Evolutionary conservation across 1,140 invertebrate genomes (phyloP).

Genomic region (Bursaphelenchus mucronatus): DNA sequence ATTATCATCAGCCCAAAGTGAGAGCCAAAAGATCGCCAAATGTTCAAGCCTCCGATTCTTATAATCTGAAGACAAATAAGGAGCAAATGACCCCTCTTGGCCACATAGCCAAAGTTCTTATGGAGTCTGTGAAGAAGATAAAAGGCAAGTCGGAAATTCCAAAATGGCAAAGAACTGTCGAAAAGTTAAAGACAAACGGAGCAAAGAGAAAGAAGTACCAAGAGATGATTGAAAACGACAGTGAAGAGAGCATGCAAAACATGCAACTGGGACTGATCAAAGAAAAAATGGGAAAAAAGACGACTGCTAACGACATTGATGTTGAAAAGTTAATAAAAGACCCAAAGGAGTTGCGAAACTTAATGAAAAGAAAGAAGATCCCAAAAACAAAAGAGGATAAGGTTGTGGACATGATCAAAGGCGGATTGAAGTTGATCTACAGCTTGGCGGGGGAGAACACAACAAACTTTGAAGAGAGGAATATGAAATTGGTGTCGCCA

Average conservation of each 20-base stretch:
- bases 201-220: too few relatives aligned
- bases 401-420: conserved; percentile 36
- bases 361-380: conserved; percentile 15
- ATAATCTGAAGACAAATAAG: not conserved
- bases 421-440: conserved; percentile 46
- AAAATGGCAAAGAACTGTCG: too few relatives aligned
- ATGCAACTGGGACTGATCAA: too few relatives aligned
- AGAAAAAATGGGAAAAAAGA: too few relatives aligned
- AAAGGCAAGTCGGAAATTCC: conserved; percentile 7
- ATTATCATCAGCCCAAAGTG: too few relatives aligned
- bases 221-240: too few relatives aligned
- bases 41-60: not conserved
- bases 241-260: too few relatives aligned
- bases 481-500: conserved; percentile 39
- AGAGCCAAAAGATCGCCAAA: too few relatives aligned
- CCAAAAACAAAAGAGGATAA: conserved; percentile 32
- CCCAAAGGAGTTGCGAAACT: conserved; percentile 13
- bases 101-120: conserved; percentile 8
- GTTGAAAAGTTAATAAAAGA: conserved; percentile 3
- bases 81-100: conserved; percentile 16
- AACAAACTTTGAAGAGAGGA: conserved; percentile 48
- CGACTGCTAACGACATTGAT: not conserved
- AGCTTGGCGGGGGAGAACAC: conserved; percentile 40
- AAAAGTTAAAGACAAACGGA: too few relatives aligned
- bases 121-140: not conserved